Evolutionary conservation across 2,797 vertebrate species (phyloP), one percentile per base, ranked within the genome.

Genomic region (Otolemur crassicaudatus): DNA sequence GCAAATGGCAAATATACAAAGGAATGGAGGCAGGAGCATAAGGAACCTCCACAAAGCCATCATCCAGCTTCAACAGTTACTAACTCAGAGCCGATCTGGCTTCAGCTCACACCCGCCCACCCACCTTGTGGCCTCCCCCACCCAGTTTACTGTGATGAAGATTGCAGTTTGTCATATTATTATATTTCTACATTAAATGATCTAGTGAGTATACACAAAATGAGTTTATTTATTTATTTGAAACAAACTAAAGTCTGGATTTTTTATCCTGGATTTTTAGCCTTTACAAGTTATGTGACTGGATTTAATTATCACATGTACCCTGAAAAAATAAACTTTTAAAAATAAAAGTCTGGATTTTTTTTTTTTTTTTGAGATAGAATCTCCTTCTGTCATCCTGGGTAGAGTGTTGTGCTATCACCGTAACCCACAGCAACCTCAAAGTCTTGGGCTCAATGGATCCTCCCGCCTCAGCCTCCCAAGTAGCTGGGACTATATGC

Each of bases 31-130:
- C 23, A 16, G 3, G 0, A 3, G 49, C 1, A 1, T 3, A 3
- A 1, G 3, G 16, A 27, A 5, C 4, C 0, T 19, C 23, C 23
- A 0, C 0, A 0, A 0, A 1, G 19, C 56, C 22, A 7, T 17
- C 5, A 0, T 9, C 46, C 80, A 16, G 23, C 14, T 34, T 16
- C 17, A 20, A 67, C 7, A 67, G 31, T 20, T n/a, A 20, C 31
- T 8, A 19, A 34, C 65, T 34, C 60, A 10, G 40, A 56, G 40
- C 60, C 8, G 2, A n/a, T 4, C 17, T 40, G 76, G 58, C 9
- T 29, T 20, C 81, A 29, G 5, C 46, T n/a, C 13, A 60, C 58
- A 58, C 3, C 9, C 4, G 3, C 88, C 70, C 2, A 0, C 5
- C 22, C 9, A 9, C 69, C 10, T 23, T 7, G 40, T 46, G 2